Percentiles rank a stretch among this genome's conserved stretches.
phyloP scores from a whole-genome alignment of 2,888 invertebrate species.

The Drosophila trichaetosa region DNA sequence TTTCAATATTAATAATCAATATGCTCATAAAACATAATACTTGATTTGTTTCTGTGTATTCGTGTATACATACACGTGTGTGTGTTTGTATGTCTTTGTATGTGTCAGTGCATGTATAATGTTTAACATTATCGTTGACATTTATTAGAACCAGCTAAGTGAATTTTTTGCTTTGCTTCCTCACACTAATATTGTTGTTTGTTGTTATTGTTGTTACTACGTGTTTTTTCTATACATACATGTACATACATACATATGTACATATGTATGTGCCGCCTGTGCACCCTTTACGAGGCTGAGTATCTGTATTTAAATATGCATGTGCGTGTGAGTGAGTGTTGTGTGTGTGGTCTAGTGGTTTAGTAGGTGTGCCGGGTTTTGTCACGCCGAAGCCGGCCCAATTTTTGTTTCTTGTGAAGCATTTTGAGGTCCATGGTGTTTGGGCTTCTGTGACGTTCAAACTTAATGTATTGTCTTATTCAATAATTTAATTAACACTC shows the following conservation, averaged over 20 bases:
- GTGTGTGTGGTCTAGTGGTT: constrained; percentile 20
- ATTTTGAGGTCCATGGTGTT: constrained; percentile 21
- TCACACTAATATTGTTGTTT: constrained; percentile 52
- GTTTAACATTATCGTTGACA: constrained; percentile 74
- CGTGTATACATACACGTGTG: constrained; percentile 3
- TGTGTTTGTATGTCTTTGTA: constrained; percentile 9
- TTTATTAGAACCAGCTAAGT: constrained; percentile 73
- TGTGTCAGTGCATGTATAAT: constrained; percentile 46
- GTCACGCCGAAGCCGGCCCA: constrained; percentile 38
- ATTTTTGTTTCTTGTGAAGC: constrained; percentile 37
- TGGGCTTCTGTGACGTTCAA: constrained; percentile 23
- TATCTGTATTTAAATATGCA: constrained; percentile 42
- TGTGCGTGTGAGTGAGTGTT: constrained; percentile 9
- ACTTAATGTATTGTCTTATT: constrained; percentile 64
- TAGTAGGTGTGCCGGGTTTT: constrained; percentile 46
- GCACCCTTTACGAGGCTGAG: constrained; percentile 35
- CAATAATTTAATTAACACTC: constrained; percentile 71
- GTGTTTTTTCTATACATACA: constrained; percentile 2
- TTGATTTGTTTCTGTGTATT: constrained; percentile 8
- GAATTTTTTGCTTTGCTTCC: constrained; percentile 59
- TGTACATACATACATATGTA: not conserved
- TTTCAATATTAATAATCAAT: not conserved
- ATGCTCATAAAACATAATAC: not conserved
- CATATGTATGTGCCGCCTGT: not conserved
- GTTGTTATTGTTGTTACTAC: constrained; percentile 17